Conservation (phyloP, 2,888 invertebrate species). For the Diaperis boleti region DNA sequence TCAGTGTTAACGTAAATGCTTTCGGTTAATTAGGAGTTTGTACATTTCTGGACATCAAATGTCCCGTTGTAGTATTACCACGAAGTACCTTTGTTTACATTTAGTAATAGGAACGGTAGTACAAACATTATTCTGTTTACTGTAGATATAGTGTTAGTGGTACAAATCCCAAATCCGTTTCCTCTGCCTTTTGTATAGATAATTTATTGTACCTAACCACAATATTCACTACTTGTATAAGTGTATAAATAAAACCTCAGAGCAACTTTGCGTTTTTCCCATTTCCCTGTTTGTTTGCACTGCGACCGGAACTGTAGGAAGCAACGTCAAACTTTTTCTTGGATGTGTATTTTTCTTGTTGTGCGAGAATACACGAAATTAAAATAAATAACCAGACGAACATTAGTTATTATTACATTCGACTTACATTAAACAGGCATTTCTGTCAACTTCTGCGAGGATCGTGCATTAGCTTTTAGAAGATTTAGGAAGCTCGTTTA, state of each 20-base stretch:
- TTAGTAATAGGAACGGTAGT: conserved; percentile 38
- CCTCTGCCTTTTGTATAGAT: conserved; percentile 39
- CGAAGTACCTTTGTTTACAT: conserved; percentile 42
- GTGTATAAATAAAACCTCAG: conserved; percentile 34
- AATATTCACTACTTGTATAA: conserved; percentile 32
- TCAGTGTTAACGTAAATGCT: conserved; percentile 26
- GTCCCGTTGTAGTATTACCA: conserved; percentile 38
- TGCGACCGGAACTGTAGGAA: conserved; percentile 31
- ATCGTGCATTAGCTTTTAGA: not conserved
- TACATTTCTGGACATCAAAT: conserved; percentile 29
- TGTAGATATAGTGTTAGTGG: conserved; percentile 34
- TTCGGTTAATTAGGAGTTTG: conserved; percentile 28
- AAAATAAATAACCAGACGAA: conserved; percentile 27
- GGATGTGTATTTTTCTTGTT: conserved; percentile 25
- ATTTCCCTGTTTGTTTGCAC: conserved; percentile 23
- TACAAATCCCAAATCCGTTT: conserved; percentile 38
- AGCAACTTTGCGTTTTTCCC: not conserved
- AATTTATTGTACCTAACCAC: conserved; percentile 39
- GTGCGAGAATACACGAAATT: conserved; percentile 15
- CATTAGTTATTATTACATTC: conserved; percentile 22
- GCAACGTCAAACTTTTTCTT: conserved; percentile 25
- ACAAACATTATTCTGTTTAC: conserved; percentile 40
- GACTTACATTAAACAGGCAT: conserved; percentile 19
- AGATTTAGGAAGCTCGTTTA: conserved; percentile 5
- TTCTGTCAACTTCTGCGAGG: not conserved